These are phyloP conservation scores for Tenebrosternarchus preto DNA, from an alignment of 2,113 vertebrate genomes.

Conservation along the genomic window DNA sequence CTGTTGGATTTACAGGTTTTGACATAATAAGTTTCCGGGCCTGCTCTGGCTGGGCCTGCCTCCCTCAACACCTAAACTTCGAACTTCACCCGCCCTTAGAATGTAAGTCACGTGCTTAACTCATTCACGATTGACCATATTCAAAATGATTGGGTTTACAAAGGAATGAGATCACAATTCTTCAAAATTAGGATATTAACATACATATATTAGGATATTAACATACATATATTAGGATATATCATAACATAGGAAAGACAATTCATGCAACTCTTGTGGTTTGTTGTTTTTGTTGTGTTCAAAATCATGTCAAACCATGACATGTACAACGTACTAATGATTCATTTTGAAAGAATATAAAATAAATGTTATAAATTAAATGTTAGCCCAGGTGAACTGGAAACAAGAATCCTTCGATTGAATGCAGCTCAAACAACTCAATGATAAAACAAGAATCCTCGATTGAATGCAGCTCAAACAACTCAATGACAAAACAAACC, in stretches of 20 bases:
- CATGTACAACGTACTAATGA: conserved; percentile 1
- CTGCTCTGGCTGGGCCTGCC: conserved; percentile 72
- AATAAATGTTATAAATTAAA: conserved; percentile 63
- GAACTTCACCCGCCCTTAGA: conserved; percentile 72
- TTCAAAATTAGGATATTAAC: conserved; percentile 7
- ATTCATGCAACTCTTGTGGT: conserved; percentile 18
- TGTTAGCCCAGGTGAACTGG: conserved; percentile 87
- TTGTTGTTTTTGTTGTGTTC: background rate
- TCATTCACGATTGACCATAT: conserved; percentile 36
- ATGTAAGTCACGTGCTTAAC: conserved; percentile 35
- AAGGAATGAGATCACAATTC: conserved; percentile 39
- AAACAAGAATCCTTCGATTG: conserved; percentile 85
- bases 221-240: no score
- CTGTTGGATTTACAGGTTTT: conserved; percentile 77
- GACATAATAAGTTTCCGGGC: conserved; percentile 67
- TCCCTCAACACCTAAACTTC: conserved; percentile 71
- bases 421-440: conserved; percentile 91
- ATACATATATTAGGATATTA: no score
- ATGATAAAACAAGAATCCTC: conserved; percentile 92
- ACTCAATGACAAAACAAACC: conserved; percentile 96
- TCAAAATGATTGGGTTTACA: conserved; percentile 31
- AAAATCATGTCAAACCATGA: conserved; percentile 20
- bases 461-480: conserved; percentile 91
- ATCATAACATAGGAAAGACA: conserved; percentile 28
- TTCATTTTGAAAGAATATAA: conserved; percentile 62